These are phyloP conservation scores for Baccha elongata DNA, from an alignment of 2,888 invertebrate genomes.

Conservation along the genomic window DNA sequence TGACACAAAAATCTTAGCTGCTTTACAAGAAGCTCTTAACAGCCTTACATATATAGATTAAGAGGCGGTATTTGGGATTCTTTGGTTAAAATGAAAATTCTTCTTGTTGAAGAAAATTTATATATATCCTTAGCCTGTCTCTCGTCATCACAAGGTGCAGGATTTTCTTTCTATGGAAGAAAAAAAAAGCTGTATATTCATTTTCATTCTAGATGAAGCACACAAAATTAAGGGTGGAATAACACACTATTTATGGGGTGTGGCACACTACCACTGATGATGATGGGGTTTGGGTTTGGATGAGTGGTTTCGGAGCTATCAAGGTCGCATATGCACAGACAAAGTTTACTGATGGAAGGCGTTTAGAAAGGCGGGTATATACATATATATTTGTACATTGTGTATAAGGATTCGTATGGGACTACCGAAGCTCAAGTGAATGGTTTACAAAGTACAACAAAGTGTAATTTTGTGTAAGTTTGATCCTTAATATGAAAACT, in stretches of 20 bases:
- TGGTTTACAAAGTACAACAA: slow-evolving; percentile 46
- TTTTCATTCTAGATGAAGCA: slow-evolving; percentile 33
- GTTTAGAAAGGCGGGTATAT: background rate
- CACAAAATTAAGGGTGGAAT: slow-evolving; percentile 47
- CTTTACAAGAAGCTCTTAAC: slow-evolving; percentile 20
- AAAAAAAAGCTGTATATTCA: slow-evolving; percentile 22
- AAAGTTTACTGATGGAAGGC: slow-evolving; percentile 24
- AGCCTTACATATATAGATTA: background rate
- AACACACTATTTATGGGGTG: slow-evolving; percentile 42
- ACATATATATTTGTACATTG: background rate
- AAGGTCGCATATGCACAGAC: slow-evolving; percentile 54
- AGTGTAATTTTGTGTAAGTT: slow-evolving; percentile 60
- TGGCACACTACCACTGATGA: slow-evolving; percentile 1
- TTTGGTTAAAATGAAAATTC: slow-evolving; percentile 60
- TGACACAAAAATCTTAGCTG: slow-evolving; percentile 46
- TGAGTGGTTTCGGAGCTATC: slow-evolving; percentile 22
- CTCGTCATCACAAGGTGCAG: slow-evolving; percentile 49
- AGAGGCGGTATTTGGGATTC: slow-evolving; percentile 18
- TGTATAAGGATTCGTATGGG: slow-evolving; percentile 10
- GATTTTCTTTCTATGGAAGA: slow-evolving; percentile 23
- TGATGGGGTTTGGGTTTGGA: background rate
- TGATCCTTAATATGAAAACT: slow-evolving; percentile 70
- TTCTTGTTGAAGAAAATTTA: slow-evolving; percentile 29
- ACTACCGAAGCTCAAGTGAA: slow-evolving; percentile 43
- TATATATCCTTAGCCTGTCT: slow-evolving; percentile 22